Base-by-base conservation (phyloP, 2,113 vertebrate species). In the Lipophrys pholis region DNA sequence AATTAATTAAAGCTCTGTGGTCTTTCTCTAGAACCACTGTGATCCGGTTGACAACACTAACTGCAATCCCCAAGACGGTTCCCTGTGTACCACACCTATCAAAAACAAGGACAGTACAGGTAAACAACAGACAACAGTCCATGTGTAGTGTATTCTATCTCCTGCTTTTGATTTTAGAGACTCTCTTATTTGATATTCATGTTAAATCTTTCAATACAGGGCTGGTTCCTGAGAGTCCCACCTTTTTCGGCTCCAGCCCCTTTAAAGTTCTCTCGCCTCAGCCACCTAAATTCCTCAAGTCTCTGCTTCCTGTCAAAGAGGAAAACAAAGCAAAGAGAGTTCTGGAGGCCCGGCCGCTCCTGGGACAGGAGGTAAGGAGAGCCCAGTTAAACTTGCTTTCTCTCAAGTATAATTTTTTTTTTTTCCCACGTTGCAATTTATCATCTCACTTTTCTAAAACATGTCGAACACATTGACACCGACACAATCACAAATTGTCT, bases 211-310 rank as follows among this genome's bases (percentile, higher is more conserved):
- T 42, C 57, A 59, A 30, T 12, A n/a, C 84, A 93, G 93, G 88
- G 82, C 69, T 53, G 68, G 80, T 94, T 78, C 84, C 93, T 42
- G 97, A 98, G 78, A 96, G 93, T 86, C 93, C 95, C 9, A 94
- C 93, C 12, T 93, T 95, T 89, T 96, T 96, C 90, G 93, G 91
- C 78, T 83, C 94, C 73, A 97, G 95, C 85, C 95, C 97, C 45
- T 97, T 99, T 83, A 99, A 99, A 94, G 95, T 92, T 36, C 96
- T 98, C 79, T 96, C 97, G 67, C 95, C 97, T 76, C 97, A 98
- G 76, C 94, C 96, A 6, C 95, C 96, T 7, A 98, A 98, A 90
- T 98, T 98, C 93, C 97, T 99, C 87, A 98, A 97, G 84, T 95
- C 96, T 16, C 93, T 99, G 81, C 94, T 98, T 94, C 96, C 97